Evolutionary conservation across 2,888 invertebrate species (phyloP), one percentile per base, ranked within the genome.

Genomic region (Ypsolopha sequella): DNA sequence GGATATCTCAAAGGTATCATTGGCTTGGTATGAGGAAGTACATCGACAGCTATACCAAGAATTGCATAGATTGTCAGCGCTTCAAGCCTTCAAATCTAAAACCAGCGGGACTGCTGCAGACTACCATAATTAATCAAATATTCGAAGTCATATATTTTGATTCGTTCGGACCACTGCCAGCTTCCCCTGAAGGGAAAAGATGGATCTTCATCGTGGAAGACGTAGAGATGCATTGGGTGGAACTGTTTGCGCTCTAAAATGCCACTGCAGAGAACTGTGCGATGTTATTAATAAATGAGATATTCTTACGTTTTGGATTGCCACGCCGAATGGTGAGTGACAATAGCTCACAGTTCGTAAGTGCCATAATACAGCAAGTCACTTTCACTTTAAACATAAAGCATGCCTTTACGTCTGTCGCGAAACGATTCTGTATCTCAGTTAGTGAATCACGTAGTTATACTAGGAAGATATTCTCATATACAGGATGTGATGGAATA

Each of bases 321-420:
- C 67, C 66, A 0, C 41, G 73, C 0, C 50, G 66, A 10, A n/a
- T 75, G 0, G 58, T 68, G 6, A 64, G 62, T 10, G 71, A 76
- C 41, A 76, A 75, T 11, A 73, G 73, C 0, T 51, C n/a, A n/a
- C n/a, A n/a, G n/a, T n/a, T n/a, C n/a, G n/a, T n/a, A n/a, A n/a
- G n/a, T n/a, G n/a, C n/a, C 60, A 0, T 71, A 0, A 70, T 73
- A 66, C 73, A 73, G 48, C 56, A 71, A 46, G 46, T 66, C 0
- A 43, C 43, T 0, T 59, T 51, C 8, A 57, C 52, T 1, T 41
- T 65, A 0, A 58, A 56, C 0, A 64, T 72, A 9, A 52, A 59
- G 1, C 68, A 72, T 6, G 35, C 46, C 0, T 57, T 61, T 3
- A 66, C 60, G 0, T 64, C 70, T 0, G 51, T 67, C 0, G n/a